Base-by-base conservation (phyloP, 2,113 vertebrate species). In the Tor tambroides region DNA sequence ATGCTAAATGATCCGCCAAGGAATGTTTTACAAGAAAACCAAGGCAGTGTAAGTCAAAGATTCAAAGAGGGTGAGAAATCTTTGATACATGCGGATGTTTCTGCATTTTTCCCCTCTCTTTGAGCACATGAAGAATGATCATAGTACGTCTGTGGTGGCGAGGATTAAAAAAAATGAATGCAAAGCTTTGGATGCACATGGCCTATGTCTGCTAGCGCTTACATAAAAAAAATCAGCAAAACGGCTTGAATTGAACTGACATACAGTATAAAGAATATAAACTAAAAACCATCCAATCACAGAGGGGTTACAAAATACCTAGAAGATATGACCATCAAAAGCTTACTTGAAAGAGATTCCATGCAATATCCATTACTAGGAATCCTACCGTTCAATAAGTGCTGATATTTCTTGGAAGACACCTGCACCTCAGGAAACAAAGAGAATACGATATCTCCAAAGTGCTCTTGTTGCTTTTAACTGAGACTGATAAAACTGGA, bases 111-210 rank as follows among this genome's bases (percentile, higher is more conserved):
- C 21, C 26, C 2, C 63, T 56, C 71, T 85, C 83, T 89, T 84
- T 90, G 80, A 89, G 84, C 86, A 90, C 84, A 90, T 88, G 35
- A 82, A 72, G 61, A 85, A 87, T 80, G 89, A 89, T 90, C 89
- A 91, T 15, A 84, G 87, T 82, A 61, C 4, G 51, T 28, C 30
- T 87, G 88, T 91, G 78, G 81, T 85, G 83, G 92, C 71, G 51
- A 75, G 87, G 91, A 92, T 92, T 91, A 83, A 91, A 89, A 46
- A 79, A 79, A 90, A 88, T 86, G 46, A 89, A 92, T 90, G 88
- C 88, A 91, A 90, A 91, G 90, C 89, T 5, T 83, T 87, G 63
- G 79, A 72, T 83, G 72, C 88, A 67, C 81, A 72, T 77, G 72
- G 79, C 41, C 28, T 3, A 30, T 41, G 56, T 79, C 80, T 84